Conservation (phyloP, 2,888 invertebrate genomes). For the Imbricaverruca yamaguchii region DNA sequence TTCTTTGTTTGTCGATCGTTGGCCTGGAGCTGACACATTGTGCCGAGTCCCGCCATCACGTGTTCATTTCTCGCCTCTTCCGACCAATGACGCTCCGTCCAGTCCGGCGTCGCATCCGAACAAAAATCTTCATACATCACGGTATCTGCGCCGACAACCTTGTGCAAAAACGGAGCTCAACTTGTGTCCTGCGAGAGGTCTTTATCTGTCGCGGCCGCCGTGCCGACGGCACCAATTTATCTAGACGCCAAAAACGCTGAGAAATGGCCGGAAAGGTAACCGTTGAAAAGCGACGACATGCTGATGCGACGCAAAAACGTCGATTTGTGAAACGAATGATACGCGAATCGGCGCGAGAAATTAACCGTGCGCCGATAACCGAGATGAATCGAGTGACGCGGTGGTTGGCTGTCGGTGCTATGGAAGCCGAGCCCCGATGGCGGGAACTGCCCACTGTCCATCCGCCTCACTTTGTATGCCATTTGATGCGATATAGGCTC, state of each 20-base stretch:
- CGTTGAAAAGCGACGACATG: not conserved
- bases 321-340: conserved; percentile 17
- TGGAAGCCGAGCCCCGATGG: not conserved
- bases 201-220: not conserved
- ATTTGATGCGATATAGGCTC: too few relatives aligned
- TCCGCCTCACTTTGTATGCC: not conserved
- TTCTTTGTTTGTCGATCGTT: too few relatives aligned
- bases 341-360: conserved; percentile 18
- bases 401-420: not conserved
- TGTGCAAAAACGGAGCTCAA: not conserved
- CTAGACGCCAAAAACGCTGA: conserved; percentile 8
- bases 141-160: not conserved
- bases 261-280: conserved; percentile 4
- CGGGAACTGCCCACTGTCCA: not conserved
- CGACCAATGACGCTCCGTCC: not conserved
- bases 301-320: not conserved
- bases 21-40: not conserved
- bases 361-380: conserved; percentile 19
- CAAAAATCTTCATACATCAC: conserved; percentile 15
- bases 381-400: not conserved
- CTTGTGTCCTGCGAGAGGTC: conserved; percentile 6
- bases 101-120: not conserved
- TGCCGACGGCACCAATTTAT: not conserved
- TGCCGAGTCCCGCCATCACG: not conserved
- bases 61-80: not conserved